Conservation (phyloP, 2,113 vertebrate genomes). For the Rhizomys pruinosus region DNA sequence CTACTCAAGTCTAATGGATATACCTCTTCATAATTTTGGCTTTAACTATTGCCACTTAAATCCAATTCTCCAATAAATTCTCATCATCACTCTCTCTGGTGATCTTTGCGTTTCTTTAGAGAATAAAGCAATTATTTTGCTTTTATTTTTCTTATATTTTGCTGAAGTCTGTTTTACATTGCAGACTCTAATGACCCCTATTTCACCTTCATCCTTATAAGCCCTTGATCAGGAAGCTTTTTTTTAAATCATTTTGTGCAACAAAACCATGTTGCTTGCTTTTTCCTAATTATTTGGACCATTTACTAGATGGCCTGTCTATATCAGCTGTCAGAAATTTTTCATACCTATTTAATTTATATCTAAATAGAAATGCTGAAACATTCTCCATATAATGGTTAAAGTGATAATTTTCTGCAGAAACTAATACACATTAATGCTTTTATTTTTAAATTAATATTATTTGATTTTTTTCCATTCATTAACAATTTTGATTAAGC, state of each 20-base stretch:
- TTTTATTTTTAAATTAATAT: conserved; percentile 36
- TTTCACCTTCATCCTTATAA: neutral
- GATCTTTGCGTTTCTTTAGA: neutral
- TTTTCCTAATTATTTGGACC: neutral
- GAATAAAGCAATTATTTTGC: neutral
- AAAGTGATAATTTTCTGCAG: neutral
- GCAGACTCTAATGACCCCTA: neutral
- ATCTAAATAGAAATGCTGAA: neutral
- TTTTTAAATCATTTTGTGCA: neutral
- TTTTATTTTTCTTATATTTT: neutral
- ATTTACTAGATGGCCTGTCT: neutral
- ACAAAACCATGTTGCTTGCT: neutral
- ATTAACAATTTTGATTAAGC: neutral
- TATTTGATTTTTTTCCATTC: neutral
- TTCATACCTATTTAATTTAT: neutral
- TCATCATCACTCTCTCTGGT: neutral
- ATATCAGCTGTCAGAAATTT: neutral
- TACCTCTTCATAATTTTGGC: neutral
- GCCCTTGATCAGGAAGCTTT: neutral
- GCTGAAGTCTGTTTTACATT: neutral
- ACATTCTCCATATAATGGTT: neutral
- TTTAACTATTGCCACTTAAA: neutral
- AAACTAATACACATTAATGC: neutral
- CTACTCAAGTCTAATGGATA: neutral
- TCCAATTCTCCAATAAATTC: neutral